Percentiles rank a stretch among this genome's conserved stretches.
phyloP scores from a whole-genome alignment of 1,140 invertebrate genomes.

The Archivesica marissinica region DNA sequence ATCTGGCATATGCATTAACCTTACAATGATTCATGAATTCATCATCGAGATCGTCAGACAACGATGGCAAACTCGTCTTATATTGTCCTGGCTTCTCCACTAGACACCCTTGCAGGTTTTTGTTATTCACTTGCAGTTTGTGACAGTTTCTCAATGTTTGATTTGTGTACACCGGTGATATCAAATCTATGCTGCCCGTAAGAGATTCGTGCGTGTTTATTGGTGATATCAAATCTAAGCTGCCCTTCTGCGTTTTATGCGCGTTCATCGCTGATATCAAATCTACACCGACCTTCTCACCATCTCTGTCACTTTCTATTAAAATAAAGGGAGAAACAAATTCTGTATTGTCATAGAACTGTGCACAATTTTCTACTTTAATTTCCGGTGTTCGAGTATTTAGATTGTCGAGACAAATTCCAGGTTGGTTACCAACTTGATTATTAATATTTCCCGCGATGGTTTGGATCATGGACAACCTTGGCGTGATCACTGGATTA shows the following conservation, averaged over 20 bases:
- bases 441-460: neutral
- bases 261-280: neutral
- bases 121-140: neutral
- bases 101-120: neutral
- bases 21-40: constrained; percentile 34
- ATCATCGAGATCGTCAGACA: constrained; percentile 38
- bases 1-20: constrained; percentile 13
- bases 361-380: constrained; percentile 34
- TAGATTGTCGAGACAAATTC: constrained; percentile 15
- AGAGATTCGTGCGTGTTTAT: no score
- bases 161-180: neutral
- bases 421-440: neutral
- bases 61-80: constrained; percentile 33
- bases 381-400: constrained; percentile 53
- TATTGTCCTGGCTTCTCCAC: neutral
- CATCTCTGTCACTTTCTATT: neutral
- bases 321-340: constrained; percentile 33
- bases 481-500: constrained; percentile 44
- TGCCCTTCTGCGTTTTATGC: neutral
- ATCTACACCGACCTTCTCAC: neutral
- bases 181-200: neutral
- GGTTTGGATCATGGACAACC: constrained; percentile 14
- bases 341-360: constrained; percentile 44
- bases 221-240: neutral
- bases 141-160: neutral